Conservation (phyloP, 2,113 vertebrate genomes). For the Bubo bubo region DNA sequence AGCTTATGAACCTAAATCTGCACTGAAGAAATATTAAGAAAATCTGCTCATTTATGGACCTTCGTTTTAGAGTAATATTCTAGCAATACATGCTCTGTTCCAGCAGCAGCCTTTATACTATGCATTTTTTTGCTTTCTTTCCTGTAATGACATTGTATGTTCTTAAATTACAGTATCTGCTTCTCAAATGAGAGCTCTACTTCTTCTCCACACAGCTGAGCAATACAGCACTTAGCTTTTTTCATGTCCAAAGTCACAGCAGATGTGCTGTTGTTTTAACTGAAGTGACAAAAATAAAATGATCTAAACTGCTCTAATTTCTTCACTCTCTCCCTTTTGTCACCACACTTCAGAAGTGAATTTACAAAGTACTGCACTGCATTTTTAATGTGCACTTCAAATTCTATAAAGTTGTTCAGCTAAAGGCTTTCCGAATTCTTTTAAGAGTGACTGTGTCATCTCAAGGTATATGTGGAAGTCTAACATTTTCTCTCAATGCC, state of each 20-base stretch:
- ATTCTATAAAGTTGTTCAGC: background rate
- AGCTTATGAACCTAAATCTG: background rate
- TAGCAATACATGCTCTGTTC: background rate
- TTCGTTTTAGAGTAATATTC: background rate
- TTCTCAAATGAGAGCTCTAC: background rate
- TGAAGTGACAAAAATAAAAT: background rate
- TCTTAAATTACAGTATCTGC: background rate
- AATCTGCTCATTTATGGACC: background rate
- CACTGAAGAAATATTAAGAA: background rate
- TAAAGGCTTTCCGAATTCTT: background rate
- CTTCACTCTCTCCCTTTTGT: background rate
- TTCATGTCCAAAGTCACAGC: background rate
- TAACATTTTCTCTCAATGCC: background rate
- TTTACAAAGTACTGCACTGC: background rate
- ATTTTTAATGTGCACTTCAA: slow-evolving; percentile 19
- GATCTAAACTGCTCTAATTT: background rate
- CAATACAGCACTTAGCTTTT: background rate
- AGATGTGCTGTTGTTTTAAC: slow-evolving; percentile 5
- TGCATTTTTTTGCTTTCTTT: background rate
- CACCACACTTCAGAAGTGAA: background rate
- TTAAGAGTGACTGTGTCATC: background rate
- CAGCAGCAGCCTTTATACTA: background rate
- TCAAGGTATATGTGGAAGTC: background rate
- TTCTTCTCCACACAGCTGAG: background rate
- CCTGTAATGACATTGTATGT: background rate